Evolutionary conservation across 1,140 invertebrate species (phyloP).

Genomic region (Cydia amplana): DNA sequence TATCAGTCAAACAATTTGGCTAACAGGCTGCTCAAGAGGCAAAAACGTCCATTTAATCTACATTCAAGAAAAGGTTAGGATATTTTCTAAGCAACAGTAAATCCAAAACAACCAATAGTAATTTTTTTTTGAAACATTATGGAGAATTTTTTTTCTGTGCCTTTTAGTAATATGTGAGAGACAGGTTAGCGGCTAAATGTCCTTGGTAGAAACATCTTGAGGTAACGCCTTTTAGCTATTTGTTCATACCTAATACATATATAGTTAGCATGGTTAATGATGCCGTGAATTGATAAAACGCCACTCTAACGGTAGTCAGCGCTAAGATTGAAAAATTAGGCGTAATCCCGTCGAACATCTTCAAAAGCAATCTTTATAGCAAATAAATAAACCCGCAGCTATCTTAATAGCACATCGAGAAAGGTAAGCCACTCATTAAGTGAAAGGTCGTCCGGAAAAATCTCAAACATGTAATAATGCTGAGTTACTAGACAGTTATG

Average conservation of each 20-base stretch:
- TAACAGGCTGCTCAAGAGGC: too few relatives aligned
- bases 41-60: too few relatives aligned
- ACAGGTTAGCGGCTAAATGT: not conserved
- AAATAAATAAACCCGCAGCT: constrained; percentile 38
- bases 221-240: not conserved
- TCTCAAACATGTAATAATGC: constrained; percentile 42
- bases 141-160: not conserved
- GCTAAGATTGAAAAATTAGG: constrained; percentile 29
- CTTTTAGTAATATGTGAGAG: not conserved
- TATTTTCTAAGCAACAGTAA: too few relatives aligned
- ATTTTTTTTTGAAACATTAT: not conserved
- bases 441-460: constrained; percentile 43
- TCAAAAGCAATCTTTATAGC: constrained; percentile 39
- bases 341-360: constrained; percentile 29
- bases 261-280: not conserved
- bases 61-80: too few relatives aligned
- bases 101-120: too few relatives aligned
- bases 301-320: constrained; percentile 1
- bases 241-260: too few relatives aligned
- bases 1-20: too few relatives aligned
- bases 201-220: not conserved
- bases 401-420: constrained; percentile 40
- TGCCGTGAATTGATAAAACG: constrained; percentile 17
- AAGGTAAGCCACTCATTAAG: constrained; percentile 40
- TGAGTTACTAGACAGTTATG: constrained; percentile 49